A percentile compares a stretch with the other conserved stretches of the same genome.
Evolutionary conservation across 2,113 vertebrate species (phyloP).

Genomic region (Verasper variegatus): DNA sequence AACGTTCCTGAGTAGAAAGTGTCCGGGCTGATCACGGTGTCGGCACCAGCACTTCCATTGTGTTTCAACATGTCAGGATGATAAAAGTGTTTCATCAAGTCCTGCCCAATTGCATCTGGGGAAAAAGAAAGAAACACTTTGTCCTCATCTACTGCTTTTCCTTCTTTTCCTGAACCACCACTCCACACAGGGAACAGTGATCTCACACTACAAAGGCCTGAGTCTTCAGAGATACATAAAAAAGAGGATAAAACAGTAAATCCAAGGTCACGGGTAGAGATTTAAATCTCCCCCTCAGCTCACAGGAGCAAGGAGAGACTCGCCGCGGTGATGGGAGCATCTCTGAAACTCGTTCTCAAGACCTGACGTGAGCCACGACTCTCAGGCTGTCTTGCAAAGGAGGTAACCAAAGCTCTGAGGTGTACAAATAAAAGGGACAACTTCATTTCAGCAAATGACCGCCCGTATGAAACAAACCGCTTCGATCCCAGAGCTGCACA

Average conservation of each 20-base stretch:
- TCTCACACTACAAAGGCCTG: constrained; percentile 65
- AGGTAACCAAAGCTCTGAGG: too few species aligned
- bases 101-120: not conserved
- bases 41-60: not conserved
- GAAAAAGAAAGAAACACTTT: not conserved
- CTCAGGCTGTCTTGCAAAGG: not conserved
- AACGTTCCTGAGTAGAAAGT: not conserved
- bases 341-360: constrained; percentile 55
- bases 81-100: constrained; percentile 6
- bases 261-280: constrained; percentile 66
- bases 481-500: not conserved
- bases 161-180: not conserved
- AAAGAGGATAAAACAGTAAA: constrained; percentile 56
- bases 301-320: constrained; percentile 39
- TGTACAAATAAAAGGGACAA: not conserved
- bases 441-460: not conserved
- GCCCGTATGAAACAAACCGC: not conserved
- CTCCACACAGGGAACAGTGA: constrained; percentile 35
- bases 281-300: constrained; percentile 54
- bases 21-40: constrained; percentile 10
- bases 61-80: constrained; percentile 29
- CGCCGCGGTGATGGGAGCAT: constrained; percentile 50
- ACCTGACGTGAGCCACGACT: constrained; percentile 37
- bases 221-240: constrained; percentile 49
- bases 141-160: not conserved